Base-by-base conservation (phyloP, 1,140 invertebrate genomes). In the Drosophila novamexicana region DNA sequence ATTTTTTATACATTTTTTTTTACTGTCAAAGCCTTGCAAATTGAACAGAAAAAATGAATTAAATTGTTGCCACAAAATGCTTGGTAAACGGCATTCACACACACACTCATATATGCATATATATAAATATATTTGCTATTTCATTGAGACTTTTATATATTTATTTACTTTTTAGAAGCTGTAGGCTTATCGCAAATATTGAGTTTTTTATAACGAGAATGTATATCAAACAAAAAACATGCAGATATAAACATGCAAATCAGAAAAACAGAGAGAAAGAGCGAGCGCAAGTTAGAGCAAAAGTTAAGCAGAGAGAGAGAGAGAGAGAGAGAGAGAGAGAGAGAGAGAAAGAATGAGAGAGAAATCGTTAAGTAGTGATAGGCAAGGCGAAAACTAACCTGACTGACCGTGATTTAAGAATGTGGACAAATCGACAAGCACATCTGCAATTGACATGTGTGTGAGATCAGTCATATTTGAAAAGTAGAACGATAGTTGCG, bases 371-470 rank as follows among this genome's bases (percentile, higher is more conserved):
- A 32, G 4, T 29, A 57, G 52, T 14, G 16, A 37, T 10, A 65
- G 59, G 44, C 14, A 36, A 52, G 18, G 36, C 56, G 40, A 47
- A 44, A 79, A 93, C 92, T 93, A 92, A 93, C 92, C 92, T 93
- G 92, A 92, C 81, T 88, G 89, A 83, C 92, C 91, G 77, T 92
- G 91, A 86, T 92, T 92, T 80, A 92, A 85, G 83, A 85, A 92
- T 72, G 91, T 90, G 77, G 92, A 90, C 70, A 92, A 83, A 84
- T 92, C 90, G 78, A 91, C 90, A 76, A 91, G 88, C 66, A 82
- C 91, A 92, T 92, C 91, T 92, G 92, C 56, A 92, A 92, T 88
- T 75, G 69, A 82, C 78, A 80, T 54, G 77, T 89, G 77, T 49
- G 47, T 22, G 47, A 29, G 73, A 88, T 84, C 83, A 89, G 77